Evolutionary conservation across 2,113 vertebrate genomes (phyloP), one percentile per base, ranked within the genome.

Genomic region (Eclectus roratus): DNA sequence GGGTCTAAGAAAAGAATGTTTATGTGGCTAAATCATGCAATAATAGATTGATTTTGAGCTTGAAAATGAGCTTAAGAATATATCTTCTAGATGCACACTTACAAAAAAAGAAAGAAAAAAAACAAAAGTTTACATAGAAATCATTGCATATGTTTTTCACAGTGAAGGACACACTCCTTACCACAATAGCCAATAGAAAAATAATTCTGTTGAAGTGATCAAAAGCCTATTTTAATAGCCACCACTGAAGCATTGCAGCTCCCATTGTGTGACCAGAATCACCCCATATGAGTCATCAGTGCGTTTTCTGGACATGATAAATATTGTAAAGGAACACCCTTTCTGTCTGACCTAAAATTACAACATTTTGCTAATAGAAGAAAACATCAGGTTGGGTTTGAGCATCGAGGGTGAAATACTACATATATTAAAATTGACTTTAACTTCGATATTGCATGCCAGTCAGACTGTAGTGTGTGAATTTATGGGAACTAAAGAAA

Each of bases 401-500:
- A 94, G 18, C 41, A 66, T 60, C 44, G 39, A 35, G 11, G n/a
- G 44, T 88, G 68, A 90, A 94, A 93, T 83, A 68, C 17, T 79
- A 47, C 3, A 2, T 69, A 50, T 63, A 65, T 72, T 88, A 58
- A 69, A 56, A 21, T 0, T 82, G 65, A 60, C 73, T 91, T 87
- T 69, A 79, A 72, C 63, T 91, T 66, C 49, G 55, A 68, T 61
- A 81, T 5, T 81, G 21, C 52, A 21, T 65, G 66, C n/a, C 44
- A 89, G 55, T 74, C 73, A 88, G 55, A 68, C 20, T 43, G 20
- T 25, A 64, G 3, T 39, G 17, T 71, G 50, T 39, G 69, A 91
- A 95, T 93, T 91, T 79, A 85, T 60, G 50, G 29, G 56, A 52
- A 46, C 71, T 68, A 81, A 78, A 92, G 33, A 73, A 91, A 77